Evolutionary conservation across 2,113 vertebrate genomes (phyloP), one percentile per base, ranked within the genome.

Genomic region (Lipophrys pholis): DNA sequence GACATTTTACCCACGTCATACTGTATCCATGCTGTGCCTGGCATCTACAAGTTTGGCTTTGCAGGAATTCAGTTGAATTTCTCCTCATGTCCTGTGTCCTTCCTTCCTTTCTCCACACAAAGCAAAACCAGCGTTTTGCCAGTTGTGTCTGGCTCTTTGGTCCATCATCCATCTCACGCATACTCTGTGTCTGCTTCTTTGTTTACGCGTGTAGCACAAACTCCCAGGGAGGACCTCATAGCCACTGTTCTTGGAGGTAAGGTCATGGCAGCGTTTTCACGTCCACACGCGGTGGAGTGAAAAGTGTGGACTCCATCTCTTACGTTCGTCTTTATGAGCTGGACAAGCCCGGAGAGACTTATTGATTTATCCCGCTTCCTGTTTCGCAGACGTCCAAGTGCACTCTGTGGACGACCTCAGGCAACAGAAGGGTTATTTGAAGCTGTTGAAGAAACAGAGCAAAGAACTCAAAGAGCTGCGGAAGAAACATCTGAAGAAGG

Each of bases 401-500:
- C 80, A 87, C 21, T 81, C 94, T 0, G 17, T 94, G 67, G 95
- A 95, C 0, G 95, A 97, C 48, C 77, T 96, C 35, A 94, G 81
- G 74, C 84, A 92, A 73, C 93, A 96, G 60, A 97, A 96, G 80
- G 42, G 56, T 15, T 94, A 95, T 7, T 10, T 81, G 59, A 97
- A 97, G 69, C 82, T 96, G 10, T 42, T 82, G 2, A 94, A 94
- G 83, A 96, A 95, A 36, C 96, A 97, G 9, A 90, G 85, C 43
- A 95, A 95, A 35, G 96, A 97, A 8, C 62, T 96, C 35, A 93
- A 95, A 69, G 95, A 97, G 58, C 83, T 97, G 48, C 87, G 60
- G 1, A 95, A 94, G 85, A 97, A 96, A 61, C 94, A 97, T 56
- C 84, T 92, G 7, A 94, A 94, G 74, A 95, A 95, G 89, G 94